Percentiles rank a stretch among this genome's conserved stretches.
Evolutionary conservation across 1,140 invertebrate species (phyloP).

Genomic region (Amphibalanus amphitrite): DNA sequence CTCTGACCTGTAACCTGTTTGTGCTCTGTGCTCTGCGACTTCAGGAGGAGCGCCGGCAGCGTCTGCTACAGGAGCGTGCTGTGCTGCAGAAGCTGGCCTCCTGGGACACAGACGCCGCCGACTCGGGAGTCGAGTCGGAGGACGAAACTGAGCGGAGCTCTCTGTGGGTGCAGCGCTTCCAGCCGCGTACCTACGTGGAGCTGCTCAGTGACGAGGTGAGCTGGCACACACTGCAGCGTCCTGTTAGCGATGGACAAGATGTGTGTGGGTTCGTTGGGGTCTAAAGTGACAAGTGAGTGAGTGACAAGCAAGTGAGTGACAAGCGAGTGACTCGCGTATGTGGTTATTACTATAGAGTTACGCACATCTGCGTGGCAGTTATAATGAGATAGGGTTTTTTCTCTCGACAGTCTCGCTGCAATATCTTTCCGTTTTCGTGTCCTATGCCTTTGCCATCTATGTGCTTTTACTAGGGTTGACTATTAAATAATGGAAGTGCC

Average conservation of each 20-base stretch:
- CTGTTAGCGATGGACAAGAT: background rate
- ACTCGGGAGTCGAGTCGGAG: conserved; percentile 13
- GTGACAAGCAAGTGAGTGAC: too few species aligned
- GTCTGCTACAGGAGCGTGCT: background rate
- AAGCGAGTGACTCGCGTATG: conserved; percentile 7
- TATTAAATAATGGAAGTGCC: too few species aligned
- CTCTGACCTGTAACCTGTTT: too few species aligned
- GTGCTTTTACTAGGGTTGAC: too few species aligned
- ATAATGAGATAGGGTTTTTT: background rate
- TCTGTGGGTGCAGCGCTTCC: conserved; percentile 85
- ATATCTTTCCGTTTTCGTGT: too few species aligned
- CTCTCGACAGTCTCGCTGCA: too few species aligned
- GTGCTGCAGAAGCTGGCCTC: conserved; percentile 6
- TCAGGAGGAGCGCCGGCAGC: background rate
- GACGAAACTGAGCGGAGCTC: conserved; percentile 17
- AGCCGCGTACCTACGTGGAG: conserved; percentile 65
- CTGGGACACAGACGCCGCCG: background rate
- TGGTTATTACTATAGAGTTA: background rate
- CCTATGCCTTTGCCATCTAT: too few species aligned
- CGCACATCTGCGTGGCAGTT: background rate
- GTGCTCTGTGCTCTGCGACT: too few species aligned
- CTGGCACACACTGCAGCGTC: conserved; percentile 6
- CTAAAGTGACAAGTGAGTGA: conserved; percentile 8
- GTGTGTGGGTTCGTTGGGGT: conserved; percentile 7
- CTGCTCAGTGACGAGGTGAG: conserved; percentile 69